These are phyloP conservation scores for Drosophila austrosaltans DNA, from an alignment of 2,888 invertebrate genomes.

Conservation along the genomic window DNA sequence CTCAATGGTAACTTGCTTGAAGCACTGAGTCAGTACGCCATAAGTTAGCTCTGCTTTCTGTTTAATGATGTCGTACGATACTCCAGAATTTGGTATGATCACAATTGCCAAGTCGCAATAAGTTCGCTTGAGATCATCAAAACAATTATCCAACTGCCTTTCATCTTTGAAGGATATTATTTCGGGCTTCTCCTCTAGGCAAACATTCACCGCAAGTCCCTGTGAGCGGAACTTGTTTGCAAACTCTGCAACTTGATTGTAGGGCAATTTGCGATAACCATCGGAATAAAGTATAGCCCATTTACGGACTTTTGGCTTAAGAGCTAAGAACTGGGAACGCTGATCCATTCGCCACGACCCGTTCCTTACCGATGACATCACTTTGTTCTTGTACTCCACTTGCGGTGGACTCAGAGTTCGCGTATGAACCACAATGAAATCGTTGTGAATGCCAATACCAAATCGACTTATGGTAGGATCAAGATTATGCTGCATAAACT, in stretches of 20 bases:
- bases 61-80: conserved; percentile 85
- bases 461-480: conserved; percentile 89
- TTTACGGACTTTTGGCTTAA: conserved; percentile 49
- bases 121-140: conserved; percentile 59
- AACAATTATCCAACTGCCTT: conserved; percentile 43
- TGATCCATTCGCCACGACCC: conserved; percentile 74
- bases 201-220: conserved; percentile 42
- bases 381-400: conserved; percentile 85
- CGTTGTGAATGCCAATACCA: conserved; percentile 89
- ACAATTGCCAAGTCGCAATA: conserved; percentile 86
- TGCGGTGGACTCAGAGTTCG: conserved; percentile 91
- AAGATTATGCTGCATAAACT: conserved; percentile 71
- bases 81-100: conserved; percentile 85
- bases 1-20: conserved; percentile 85
- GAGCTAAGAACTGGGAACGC: conserved; percentile 48
- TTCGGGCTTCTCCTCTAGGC: conserved; percentile 45
- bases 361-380: conserved; percentile 43
- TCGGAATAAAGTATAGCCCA: conserved; percentile 74
- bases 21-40: conserved; percentile 90
- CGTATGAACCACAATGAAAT: conserved; percentile 91
- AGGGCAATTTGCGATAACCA: conserved; percentile 30
- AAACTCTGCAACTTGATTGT: conserved; percentile 40
- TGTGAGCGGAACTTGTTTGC: conserved; percentile 30
- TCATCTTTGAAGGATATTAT: conserved; percentile 52
- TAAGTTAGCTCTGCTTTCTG: conserved; percentile 87